Evolutionary conservation across 2,888 invertebrate species (phyloP), one percentile per base, ranked within the genome.

Genomic region (Capitulum mitella): DNA sequence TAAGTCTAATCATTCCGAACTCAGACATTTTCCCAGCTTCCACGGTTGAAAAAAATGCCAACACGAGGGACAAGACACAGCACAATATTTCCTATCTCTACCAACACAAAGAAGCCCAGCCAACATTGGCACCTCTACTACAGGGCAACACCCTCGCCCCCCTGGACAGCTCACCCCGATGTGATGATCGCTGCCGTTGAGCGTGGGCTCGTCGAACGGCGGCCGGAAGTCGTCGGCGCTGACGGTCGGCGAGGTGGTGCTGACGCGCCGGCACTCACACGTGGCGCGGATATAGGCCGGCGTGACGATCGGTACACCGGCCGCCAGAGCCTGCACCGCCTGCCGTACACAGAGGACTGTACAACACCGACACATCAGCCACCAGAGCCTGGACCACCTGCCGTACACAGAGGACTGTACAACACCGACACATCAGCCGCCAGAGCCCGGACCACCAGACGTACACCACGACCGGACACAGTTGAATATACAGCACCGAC

Each of bases 361-460:
- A n/a, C n/a, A n/a, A n/a, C n/a, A 70, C 37, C 70, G 70, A 37
- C 22, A 32, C 32, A 16, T 37, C 70, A 22, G 70, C 14, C 34
- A 37, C 70, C 37, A 70, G 70, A 37, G 70, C 70, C 70, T 34
- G 70, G 22, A 37, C 70, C 37, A 37, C 37, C 70, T 70, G 70
- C 29, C 58, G 58, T 6, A 6, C 22, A 51, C 10, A 51, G 51
- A 16, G n/a, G n/a, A n/a, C n/a, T n/a, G n/a, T n/a, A n/a, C n/a
- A n/a, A n/a, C n/a, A 70, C 37, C 70, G 70, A 37, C 22, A 32
- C 32, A 16, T 37, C 70, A 22, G 70, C 14, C 34, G 70, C 70
- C 37, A 70, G 70, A 37, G 70, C 70, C 70, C 16, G 70, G 22
- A 37, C 70, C 37, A 37, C 37, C 70, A 37, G 70, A 8, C 58